Evolutionary conservation across 1,140 invertebrate genomes (phyloP).

Genomic region (Megathymus violae): DNA sequence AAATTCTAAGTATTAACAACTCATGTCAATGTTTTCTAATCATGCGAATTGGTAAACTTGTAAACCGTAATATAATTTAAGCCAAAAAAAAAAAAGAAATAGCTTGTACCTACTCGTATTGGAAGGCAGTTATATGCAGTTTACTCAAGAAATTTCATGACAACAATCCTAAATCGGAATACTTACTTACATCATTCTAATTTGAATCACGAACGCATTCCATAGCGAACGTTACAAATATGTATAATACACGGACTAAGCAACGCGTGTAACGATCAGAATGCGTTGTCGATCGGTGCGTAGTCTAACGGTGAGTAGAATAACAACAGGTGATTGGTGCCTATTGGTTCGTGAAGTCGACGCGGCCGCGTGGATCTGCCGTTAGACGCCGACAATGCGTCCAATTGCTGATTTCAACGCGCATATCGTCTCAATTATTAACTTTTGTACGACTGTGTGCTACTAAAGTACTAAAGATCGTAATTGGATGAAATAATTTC

Average conservation of each 20-base stretch:
- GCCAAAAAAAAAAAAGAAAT: too few species aligned
- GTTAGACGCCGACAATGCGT: constrained; percentile 32
- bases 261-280: constrained; percentile 12
- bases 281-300: constrained; percentile 18
- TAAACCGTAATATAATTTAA: too few species aligned
- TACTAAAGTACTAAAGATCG: too few species aligned
- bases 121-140: too few species aligned
- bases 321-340: constrained; percentile 37
- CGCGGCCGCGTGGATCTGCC: constrained; percentile 35
- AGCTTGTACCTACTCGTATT: too few species aligned
- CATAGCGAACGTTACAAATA: background rate
- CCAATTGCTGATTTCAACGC: constrained; percentile 8
- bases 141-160: too few species aligned
- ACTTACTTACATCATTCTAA: background rate
- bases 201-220: background rate
- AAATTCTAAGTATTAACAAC: too few species aligned
- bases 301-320: constrained; percentile 32
- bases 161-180: too few species aligned
- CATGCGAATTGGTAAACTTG: too few species aligned
- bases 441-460: constrained; percentile 1
- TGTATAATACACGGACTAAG: background rate
- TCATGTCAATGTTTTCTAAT: too few species aligned
- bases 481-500: too few species aligned
- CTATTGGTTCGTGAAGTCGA: constrained; percentile 34
- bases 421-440: constrained; percentile 1